Evolutionary conservation across 2,113 vertebrate species (phyloP), one percentile per base, ranked within the genome.

Genomic region (Pseudopodoces humilis): DNA sequence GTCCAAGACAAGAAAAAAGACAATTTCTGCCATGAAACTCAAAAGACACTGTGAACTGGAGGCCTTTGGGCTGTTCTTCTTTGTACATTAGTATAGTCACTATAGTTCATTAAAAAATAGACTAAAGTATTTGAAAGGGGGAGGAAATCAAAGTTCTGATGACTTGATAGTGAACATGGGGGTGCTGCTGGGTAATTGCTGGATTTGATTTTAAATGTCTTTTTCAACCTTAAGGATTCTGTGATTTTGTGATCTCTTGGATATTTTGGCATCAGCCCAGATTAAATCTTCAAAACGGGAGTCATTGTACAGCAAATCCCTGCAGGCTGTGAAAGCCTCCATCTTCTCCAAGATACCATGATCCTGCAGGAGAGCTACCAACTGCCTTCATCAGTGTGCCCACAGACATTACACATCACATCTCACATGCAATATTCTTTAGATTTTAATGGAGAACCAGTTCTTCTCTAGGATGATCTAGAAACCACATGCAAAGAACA

Each of bases 361-460:
- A 41, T 62, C 43, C 55, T 83, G 50, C 59, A 92, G 43, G 50
- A 86, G n/a, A 53, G 47, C 47, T 49, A 39, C 58, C 31, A 78
- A 58, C 44, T 77, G 31, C 58, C 70, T 72, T 80, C 80, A 67
- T 14, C 33, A 59, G 60, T 35, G 27, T 33, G 28, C 23, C 53
- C 41, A 15, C 0, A 0, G n/a, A 80, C 2, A 1, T n/a, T 44
- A 35, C 10, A 47, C 19, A 24, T 33, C 43, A 52, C 53, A 31
- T 67, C 43, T 84, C 33, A 62, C 2, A 2, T 1, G 2, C 13
- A 63, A 19, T 16, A n/a, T 5, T 30, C 27, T 65, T 58, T 24
- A 67, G 17, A 44, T 60, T 85, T 86, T 50, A 59, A 63, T 11
- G 37, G 62, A 81, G 44, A 91, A 50, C 37, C 31, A 72, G 19